These are phyloP conservation scores for Phyllostomus discolor DNA, from an alignment of 2,113 vertebrate genomes.

Conservation along the genomic window DNA sequence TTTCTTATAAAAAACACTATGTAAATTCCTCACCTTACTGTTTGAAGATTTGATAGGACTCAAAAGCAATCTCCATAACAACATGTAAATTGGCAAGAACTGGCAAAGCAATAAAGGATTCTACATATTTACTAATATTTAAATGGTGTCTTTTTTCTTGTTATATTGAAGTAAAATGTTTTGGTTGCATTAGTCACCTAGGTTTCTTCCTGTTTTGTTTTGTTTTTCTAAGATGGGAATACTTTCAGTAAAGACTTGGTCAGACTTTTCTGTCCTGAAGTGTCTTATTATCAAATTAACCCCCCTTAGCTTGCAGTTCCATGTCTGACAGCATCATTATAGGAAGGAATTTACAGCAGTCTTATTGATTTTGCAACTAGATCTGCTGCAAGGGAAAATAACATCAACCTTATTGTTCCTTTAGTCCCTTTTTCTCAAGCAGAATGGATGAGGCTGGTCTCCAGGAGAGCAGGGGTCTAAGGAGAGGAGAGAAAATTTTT, in stretches of 20 bases:
- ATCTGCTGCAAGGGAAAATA: slow-evolving; percentile 9
- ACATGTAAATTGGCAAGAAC: slow-evolving; percentile 53
- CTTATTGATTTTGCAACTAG: slow-evolving; percentile 26
- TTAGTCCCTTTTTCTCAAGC: background rate
- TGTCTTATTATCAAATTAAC: slow-evolving; percentile 71
- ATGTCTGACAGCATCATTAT: background rate
- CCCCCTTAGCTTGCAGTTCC: background rate
- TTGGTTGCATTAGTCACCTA: slow-evolving; percentile 49
- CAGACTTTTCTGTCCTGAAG: slow-evolving; percentile 63
- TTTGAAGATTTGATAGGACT: background rate
- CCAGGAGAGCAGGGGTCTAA: background rate
- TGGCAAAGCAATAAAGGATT: slow-evolving; percentile 71
- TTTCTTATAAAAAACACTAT: slow-evolving; percentile 37
- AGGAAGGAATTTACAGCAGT: background rate
- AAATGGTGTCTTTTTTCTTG: slow-evolving; percentile 40
- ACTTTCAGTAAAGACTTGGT: slow-evolving; percentile 78
- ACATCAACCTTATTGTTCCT: background rate
- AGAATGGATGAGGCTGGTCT: background rate
- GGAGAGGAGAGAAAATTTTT: background rate
- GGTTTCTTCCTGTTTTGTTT: slow-evolving; percentile 74
- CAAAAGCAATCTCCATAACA: background rate
- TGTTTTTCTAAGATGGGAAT: slow-evolving; percentile 72
- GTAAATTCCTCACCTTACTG: background rate
- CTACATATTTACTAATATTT: slow-evolving; percentile 55
- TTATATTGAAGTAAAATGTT: slow-evolving; percentile 63